Percentiles rank a stretch among this genome's conserved stretches.
These are phyloP conservation scores for Leuctra nigra DNA, from an alignment of 2,888 invertebrate species.

Conservation along the genomic window DNA sequence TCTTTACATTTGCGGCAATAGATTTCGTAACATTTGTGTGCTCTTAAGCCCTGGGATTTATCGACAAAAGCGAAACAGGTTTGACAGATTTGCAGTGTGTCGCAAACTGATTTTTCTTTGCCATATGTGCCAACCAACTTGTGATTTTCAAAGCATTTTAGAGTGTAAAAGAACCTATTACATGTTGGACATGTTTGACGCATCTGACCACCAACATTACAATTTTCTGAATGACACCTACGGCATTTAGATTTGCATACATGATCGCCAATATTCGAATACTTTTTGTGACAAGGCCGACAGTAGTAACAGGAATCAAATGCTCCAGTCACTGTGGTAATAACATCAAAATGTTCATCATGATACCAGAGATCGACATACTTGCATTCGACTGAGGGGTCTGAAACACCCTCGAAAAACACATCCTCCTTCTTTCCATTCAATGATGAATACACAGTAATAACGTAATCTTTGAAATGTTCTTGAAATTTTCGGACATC, in stretches of 20 bases:
- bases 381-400: no score
- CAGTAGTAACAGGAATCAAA: no score
- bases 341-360: constrained; percentile 1
- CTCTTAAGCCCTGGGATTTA: neutral
- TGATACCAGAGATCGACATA: constrained; percentile 1
- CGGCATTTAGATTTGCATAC: neutral
- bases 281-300: no score
- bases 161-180: neutral
- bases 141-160: no score
- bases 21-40: no score
- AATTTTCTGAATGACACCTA: neutral
- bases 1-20: neutral
- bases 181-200: neutral
- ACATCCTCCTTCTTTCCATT: no score
- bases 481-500: constrained; percentile 3
- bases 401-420: no score
- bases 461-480: no score
- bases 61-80: neutral
- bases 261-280: neutral
- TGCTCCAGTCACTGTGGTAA: constrained; percentile 1
- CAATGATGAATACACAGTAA: no score
- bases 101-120: no score
- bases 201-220: neutral
- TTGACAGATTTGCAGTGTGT: no score
- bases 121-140: no score